These are phyloP conservation scores for Cichlasoma orientale DNA, from an alignment of 2,797 vertebrate genomes.

Conservation along the genomic window DNA sequence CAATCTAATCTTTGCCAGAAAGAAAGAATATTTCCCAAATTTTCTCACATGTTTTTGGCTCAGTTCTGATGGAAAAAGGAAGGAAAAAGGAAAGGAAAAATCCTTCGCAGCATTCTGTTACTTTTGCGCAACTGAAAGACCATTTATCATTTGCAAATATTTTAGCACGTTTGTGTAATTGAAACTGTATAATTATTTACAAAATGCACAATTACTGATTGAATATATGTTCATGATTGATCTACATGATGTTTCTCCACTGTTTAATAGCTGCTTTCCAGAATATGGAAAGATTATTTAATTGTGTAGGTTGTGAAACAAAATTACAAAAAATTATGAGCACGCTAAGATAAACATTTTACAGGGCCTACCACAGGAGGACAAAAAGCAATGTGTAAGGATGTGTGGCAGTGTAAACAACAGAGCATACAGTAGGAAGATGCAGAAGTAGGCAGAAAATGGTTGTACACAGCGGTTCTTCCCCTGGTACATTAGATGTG, in stretches of 20 bases:
- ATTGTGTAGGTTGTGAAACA: not conserved
- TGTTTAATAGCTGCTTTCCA: not conserved
- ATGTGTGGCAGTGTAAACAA: not conserved
- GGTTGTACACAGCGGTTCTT: not conserved
- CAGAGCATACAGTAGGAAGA: not conserved
- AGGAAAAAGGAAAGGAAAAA: too few species aligned
- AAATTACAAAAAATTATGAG: not conserved
- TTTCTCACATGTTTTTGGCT: not conserved
- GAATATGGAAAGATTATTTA: not conserved
- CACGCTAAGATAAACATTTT: not conserved
- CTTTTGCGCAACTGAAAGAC: not conserved
- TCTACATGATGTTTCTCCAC: not conserved
- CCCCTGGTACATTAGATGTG: not conserved
- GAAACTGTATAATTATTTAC: not conserved
- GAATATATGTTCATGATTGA: not conserved
- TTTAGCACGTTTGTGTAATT: not conserved
- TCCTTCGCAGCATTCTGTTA: not conserved
- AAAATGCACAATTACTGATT: not conserved
- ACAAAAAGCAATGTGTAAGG: not conserved
- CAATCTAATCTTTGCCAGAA: not conserved
- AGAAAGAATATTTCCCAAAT: not conserved
- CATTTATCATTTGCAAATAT: not conserved
- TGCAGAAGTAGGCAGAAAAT: not conserved
- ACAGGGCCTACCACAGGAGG: not conserved
- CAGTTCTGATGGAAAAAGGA: not conserved